Percentiles rank a stretch among this genome's conserved stretches.
Evolutionary conservation across 2,888 invertebrate species (phyloP).

Genomic region (Chamaedrilus cognettii): DNA sequence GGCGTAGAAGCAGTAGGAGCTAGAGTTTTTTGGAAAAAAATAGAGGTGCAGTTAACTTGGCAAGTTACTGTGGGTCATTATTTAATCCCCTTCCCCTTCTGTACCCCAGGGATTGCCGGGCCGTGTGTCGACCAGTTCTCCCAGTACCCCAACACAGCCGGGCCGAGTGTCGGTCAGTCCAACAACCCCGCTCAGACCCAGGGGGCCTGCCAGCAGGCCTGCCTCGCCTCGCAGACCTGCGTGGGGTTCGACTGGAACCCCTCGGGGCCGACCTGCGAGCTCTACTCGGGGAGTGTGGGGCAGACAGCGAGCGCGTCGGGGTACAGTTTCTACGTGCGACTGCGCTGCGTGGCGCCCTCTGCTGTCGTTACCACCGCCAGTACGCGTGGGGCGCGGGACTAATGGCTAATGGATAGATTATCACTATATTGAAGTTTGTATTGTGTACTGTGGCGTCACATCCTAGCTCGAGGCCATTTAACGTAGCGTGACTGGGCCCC

Average conservation of each 20-base stretch:
- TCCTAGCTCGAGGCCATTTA: no score
- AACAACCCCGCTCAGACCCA: neutral
- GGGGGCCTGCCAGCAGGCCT: neutral
- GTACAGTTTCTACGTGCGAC: neutral
- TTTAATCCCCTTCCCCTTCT: neutral
- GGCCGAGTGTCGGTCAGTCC: neutral
- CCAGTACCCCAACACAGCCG: neutral
- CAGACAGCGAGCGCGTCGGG: neutral
- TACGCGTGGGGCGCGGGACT: no score
- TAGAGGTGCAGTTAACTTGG: no score
- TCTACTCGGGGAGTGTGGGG: neutral
- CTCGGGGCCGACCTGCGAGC: neutral
- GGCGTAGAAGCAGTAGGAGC: no score
- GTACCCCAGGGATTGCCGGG: neutral
- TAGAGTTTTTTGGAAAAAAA: no score
- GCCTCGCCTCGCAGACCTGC: neutral
- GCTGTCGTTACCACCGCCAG: no score
- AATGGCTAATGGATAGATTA: no score
- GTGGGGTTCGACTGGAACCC: neutral
- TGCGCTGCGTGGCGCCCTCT: neutral
- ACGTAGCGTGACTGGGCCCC: no score
- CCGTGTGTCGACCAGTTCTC: neutral
- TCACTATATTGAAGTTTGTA: no score
- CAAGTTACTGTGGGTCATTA: no score
- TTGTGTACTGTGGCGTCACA: no score